Percentiles rank a stretch among this genome's conserved stretches.
phyloP scores from a whole-genome alignment of 1,140 invertebrate species.

The Ladona fulva region DNA sequence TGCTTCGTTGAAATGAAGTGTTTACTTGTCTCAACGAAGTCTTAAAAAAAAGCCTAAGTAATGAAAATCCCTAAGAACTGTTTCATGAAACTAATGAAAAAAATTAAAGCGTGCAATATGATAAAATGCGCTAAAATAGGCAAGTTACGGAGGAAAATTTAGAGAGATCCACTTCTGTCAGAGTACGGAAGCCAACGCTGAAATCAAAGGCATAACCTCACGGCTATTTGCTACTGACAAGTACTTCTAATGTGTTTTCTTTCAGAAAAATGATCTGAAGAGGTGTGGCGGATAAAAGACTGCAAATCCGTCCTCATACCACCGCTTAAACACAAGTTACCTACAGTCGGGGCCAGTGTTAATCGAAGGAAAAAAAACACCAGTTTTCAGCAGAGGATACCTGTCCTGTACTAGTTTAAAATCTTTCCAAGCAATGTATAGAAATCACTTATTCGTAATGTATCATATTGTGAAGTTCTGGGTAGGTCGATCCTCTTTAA shows the following conservation, averaged over 20 bases:
- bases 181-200: not conserved
- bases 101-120: too few species aligned
- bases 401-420: not conserved
- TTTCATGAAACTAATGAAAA: too few species aligned
- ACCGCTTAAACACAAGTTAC: conserved; percentile 20
- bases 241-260: not conserved
- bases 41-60: too few species aligned
- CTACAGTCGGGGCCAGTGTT: not conserved
- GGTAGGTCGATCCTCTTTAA: not conserved
- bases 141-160: too few species aligned
- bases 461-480: not conserved
- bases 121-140: too few species aligned
- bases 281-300: conserved; percentile 41
- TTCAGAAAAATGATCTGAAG: conserved; percentile 42
- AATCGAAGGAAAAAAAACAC: not conserved
- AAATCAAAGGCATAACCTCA: not conserved
- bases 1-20: too few species aligned
- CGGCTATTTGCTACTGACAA: not conserved
- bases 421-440: not conserved
- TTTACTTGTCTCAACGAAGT: too few species aligned
- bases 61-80: too few species aligned
- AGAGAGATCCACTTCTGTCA: too few species aligned
- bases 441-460: not conserved
- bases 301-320: conserved; percentile 42
- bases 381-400: not conserved